Conservation (phyloP, 1,140 invertebrate species). For the Hycleus cichorii region DNA sequence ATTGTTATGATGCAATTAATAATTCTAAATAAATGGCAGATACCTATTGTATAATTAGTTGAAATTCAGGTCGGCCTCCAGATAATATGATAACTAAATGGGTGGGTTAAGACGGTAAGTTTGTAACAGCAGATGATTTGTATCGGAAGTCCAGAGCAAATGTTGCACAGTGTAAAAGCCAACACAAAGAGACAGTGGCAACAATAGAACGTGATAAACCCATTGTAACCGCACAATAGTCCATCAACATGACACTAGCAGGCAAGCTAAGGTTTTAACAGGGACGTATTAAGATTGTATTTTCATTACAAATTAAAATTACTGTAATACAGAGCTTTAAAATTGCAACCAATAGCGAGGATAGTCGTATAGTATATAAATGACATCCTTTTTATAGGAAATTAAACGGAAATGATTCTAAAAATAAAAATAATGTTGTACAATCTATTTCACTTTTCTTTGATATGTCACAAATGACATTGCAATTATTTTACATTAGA, state of each 20-base stretch:
- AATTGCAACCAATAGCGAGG: too few relatives aligned
- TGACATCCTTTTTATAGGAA: too few relatives aligned
- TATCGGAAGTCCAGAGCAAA: slow-evolving; percentile 29
- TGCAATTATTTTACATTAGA: slow-evolving; percentile 34
- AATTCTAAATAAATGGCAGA: slow-evolving; percentile 5
- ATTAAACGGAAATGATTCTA: too few relatives aligned
- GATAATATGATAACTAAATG: slow-evolving; percentile 8
- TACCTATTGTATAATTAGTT: slow-evolving; percentile 5
- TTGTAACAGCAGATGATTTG: slow-evolving; percentile 27
- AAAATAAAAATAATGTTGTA: slow-evolving; percentile 25
- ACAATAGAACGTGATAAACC: slow-evolving; percentile 33
- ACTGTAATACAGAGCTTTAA: background rate
- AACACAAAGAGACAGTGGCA: slow-evolving; percentile 28
- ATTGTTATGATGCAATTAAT: slow-evolving; percentile 12
- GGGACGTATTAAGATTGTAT: background rate
- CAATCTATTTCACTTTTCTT: slow-evolving; percentile 29
- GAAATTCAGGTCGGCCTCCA: slow-evolving; percentile 5
- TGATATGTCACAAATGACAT: slow-evolving; percentile 26
- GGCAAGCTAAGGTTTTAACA: slow-evolving; percentile 20
- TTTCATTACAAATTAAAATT: background rate
- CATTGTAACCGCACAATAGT: slow-evolving; percentile 33
- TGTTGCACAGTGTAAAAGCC: slow-evolving; percentile 27
- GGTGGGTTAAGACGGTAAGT: slow-evolving; percentile 12
- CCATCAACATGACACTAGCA: slow-evolving; percentile 33
- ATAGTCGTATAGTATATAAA: too few relatives aligned